These are phyloP conservation scores for Tragulus kanchil DNA, from an alignment of 2,113 vertebrate species.

Conservation along the genomic window DNA sequence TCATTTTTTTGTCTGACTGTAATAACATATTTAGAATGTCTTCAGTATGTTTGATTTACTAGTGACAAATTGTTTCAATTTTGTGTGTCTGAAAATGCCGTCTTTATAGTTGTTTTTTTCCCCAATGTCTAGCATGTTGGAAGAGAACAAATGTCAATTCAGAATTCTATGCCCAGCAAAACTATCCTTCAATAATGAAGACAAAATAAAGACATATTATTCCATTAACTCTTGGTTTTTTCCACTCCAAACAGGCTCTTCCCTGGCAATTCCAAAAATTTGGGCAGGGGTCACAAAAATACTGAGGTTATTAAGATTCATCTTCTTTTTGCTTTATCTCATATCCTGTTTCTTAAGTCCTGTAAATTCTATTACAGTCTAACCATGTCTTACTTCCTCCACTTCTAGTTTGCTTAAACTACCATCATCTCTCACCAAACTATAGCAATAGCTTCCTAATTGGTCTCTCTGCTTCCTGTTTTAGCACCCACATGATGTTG, in stretches of 20 bases:
- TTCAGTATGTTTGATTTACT: conserved; percentile 46
- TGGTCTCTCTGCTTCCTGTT: conserved; percentile 17
- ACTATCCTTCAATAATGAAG: not conserved
- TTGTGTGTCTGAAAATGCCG: conserved; percentile 34
- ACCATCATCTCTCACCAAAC: not conserved
- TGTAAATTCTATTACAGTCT: not conserved
- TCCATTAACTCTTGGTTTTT: not conserved
- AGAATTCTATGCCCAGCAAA: not conserved
- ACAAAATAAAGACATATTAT: not conserved
- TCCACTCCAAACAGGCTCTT: not conserved
- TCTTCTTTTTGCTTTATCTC: conserved; percentile 1
- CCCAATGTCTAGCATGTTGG: not conserved
- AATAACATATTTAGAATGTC: conserved; percentile 30
- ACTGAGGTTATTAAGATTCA: not conserved
- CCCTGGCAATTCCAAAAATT: not conserved
- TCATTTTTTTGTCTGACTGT: not conserved
- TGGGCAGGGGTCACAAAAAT: not conserved
- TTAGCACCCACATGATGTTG: not conserved
- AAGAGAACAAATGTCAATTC: not conserved
- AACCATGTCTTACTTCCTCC: not conserved
- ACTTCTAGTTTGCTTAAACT: conserved; percentile 6
- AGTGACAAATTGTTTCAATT: not conserved
- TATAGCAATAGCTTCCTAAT: not conserved
- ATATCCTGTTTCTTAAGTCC: not conserved
- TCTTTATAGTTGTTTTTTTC: not conserved